These are phyloP conservation scores for Entomobrya multifasciata DNA, from an alignment of 2,888 invertebrate species.

Conservation along the genomic window DNA sequence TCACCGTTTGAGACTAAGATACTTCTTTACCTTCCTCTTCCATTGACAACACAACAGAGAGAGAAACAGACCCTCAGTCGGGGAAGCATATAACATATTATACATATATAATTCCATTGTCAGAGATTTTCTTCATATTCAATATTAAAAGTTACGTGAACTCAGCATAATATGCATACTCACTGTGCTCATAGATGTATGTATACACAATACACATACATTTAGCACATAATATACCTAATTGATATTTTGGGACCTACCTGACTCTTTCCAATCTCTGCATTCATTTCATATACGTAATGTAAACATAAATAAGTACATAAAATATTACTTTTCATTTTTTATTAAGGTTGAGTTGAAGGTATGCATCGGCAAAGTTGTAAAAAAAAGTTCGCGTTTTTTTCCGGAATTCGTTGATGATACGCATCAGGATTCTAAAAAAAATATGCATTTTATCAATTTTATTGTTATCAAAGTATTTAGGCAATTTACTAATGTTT, in stretches of 20 bases:
- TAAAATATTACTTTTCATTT: too few relatives aligned
- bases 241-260: constrained; percentile 14
- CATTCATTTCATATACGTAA: too few relatives aligned
- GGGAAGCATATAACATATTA: constrained; percentile 51
- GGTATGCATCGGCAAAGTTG: too few relatives aligned
- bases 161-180: not conserved
- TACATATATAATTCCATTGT: constrained; percentile 62
- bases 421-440: too few relatives aligned
- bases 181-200: not conserved
- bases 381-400: too few relatives aligned
- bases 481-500: too few relatives aligned
- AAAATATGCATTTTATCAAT: too few relatives aligned
- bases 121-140: constrained; percentile 25
- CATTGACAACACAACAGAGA: constrained; percentile 52
- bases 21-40: constrained; percentile 67
- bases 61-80: constrained; percentile 53
- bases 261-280: constrained; percentile 7
- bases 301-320: not conserved
- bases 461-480: too few relatives aligned
- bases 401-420: too few relatives aligned
- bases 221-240: constrained; percentile 1
- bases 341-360: too few relatives aligned
- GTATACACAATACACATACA: not conserved
- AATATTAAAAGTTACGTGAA: constrained; percentile 17
- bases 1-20: constrained; percentile 64